These are phyloP conservation scores for Zygothrica quintamaculata DNA, from an alignment of 2,888 invertebrate genomes.

Conservation along the genomic window DNA sequence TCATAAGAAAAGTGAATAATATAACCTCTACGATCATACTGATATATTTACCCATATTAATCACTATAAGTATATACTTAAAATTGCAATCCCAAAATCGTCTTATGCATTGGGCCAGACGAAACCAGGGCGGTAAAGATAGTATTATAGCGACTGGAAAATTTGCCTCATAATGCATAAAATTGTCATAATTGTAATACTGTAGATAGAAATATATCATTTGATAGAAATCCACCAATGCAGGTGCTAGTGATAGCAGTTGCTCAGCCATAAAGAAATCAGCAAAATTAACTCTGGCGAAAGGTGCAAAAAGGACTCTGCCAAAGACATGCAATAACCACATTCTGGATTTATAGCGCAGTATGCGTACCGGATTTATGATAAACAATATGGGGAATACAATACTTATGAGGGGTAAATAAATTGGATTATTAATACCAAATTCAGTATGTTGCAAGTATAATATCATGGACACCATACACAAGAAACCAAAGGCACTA, in stretches of 20 bases:
- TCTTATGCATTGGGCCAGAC: too few species aligned
- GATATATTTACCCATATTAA: too few species aligned
- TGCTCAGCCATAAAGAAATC: slow-evolving; percentile 99
- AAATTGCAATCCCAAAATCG: too few species aligned
- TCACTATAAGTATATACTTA: too few species aligned
- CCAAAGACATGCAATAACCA: slow-evolving; percentile 93
- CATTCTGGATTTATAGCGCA: slow-evolving; percentile 94
- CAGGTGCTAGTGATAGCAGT: slow-evolving; percentile 93
- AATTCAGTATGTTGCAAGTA: slow-evolving; percentile 87
- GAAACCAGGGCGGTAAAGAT: too few species aligned
- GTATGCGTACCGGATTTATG: slow-evolving; percentile 94
- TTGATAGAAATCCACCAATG: slow-evolving; percentile 95
- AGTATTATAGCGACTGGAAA: too few species aligned
- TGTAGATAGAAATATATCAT: slow-evolving; percentile 92
- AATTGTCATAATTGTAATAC: too few species aligned
- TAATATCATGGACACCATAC: slow-evolving; percentile 92
- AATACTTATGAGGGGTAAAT: slow-evolving; percentile 93
- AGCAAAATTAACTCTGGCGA: slow-evolving; percentile 95
- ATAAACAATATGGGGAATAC: slow-evolving; percentile 91
- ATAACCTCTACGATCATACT: too few species aligned
- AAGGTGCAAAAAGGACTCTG: slow-evolving; percentile 93
- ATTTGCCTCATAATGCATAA: too few species aligned
- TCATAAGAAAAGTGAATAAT: too few species aligned
- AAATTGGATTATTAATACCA: slow-evolving; percentile 90
- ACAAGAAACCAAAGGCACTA: slow-evolving; percentile 94